Evolutionary conservation across 2,113 vertebrate species (phyloP), one percentile per base, ranked within the genome.

Genomic region (Aplodontia rufa): DNA sequence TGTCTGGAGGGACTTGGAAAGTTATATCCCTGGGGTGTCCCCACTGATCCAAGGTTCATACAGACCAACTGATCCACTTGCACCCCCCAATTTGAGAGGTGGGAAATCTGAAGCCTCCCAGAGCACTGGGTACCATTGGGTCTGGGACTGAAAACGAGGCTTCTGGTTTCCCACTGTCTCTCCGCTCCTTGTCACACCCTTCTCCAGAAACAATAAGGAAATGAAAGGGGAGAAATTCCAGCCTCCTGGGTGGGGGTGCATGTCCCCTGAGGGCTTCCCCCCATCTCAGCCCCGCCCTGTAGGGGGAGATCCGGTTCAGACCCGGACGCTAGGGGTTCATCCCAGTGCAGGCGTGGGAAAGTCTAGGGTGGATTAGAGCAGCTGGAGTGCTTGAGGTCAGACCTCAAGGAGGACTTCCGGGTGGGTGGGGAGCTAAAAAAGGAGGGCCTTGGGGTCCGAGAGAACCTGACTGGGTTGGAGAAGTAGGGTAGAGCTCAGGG

Each of bases 231-330:
- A 97, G 95, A 97, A 96, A 97, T 96, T 96, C 79, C 86, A 79
- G 78, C 72, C 97, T 96, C 78, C 66, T 58, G 49, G 53, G 79
- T 90, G 82, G 64, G 97, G 96, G 93, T 97, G 96, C 94, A 58
- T 58, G 74, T 97, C 95, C 95, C 88, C 85, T 51, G 55, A 92
- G 62, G 90, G 95, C 90, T 94, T 90, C 60, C 96, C 96, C 91
- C 92, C 82, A 49, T 90, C 90, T 90, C 93, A 90, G 76, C 97
- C 90, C 87, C 96, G 10, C 97, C 97, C 97, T 92, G 58, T 24
- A 20, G 22, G 96, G 96, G 95, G 94, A 97, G 96, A 97, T 98
- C 97, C 97, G 96, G 97, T 89, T 98, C 93, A 91, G 84, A 97
- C 96, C 97, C 97, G 96, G 97, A 98, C 92, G 79, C 92, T 37